Conservation (phyloP, 2,113 vertebrate genomes). For the Pimephales promelas region DNA sequence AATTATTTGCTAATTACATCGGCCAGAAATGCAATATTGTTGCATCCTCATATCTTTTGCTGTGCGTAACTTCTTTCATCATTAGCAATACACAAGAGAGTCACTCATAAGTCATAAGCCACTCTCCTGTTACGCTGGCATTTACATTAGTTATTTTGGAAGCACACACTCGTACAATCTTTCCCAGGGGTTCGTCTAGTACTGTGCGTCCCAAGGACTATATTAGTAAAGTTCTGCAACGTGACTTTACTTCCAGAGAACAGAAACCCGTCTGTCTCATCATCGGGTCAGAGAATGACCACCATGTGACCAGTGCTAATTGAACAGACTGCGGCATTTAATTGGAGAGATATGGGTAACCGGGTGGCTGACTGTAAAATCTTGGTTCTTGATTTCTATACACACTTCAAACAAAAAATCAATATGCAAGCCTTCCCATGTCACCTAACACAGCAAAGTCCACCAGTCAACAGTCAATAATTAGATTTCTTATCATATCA, state of each 20-base stretch:
- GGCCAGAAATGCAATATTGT: no score
- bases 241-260: neutral
- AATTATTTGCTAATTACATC: no score
- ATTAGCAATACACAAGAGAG: neutral
- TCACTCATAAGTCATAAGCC: neutral
- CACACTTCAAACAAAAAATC: neutral
- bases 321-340: neutral
- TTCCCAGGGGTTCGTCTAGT: neutral
- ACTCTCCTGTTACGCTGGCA: conserved; percentile 58
- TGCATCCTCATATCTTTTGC: no score
- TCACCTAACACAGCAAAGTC: neutral
- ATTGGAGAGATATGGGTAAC: neutral
- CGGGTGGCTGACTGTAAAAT: neutral
- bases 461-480: neutral
- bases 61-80: neutral
- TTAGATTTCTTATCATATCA: neutral
- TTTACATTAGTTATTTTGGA: conserved; percentile 61
- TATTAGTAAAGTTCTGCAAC: neutral
- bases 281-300: neutral
- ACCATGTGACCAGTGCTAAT: conserved; percentile 32
- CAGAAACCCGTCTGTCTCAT: conserved; percentile 5
- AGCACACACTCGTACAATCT: neutral
- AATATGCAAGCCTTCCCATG: neutral
- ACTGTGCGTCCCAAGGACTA: neutral
- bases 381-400: neutral